These are phyloP conservation scores for Notodonta ziczac DNA, from an alignment of 2,888 invertebrate species.

Conservation along the genomic window DNA sequence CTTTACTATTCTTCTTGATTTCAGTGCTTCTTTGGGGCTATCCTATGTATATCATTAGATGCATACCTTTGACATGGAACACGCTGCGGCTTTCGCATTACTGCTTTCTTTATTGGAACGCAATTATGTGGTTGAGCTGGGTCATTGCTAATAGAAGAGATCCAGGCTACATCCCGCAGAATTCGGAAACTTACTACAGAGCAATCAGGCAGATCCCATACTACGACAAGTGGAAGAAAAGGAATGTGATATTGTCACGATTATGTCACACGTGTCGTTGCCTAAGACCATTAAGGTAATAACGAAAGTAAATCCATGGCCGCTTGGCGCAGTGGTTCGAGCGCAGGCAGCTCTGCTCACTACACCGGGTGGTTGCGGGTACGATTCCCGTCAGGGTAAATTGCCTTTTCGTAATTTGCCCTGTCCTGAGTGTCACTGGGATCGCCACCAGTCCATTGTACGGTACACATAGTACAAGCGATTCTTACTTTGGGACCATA, in stretches of 20 bases:
- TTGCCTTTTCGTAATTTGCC: no score
- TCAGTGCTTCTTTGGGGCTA: constrained; percentile 96
- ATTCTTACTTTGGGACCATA: no score
- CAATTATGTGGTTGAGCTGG: constrained; percentile 97
- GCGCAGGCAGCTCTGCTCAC: no score
- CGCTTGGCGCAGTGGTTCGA: no score
- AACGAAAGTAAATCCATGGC: neutral
- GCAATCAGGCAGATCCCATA: constrained; percentile 97
- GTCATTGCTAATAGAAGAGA: constrained; percentile 94
- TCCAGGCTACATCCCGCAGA: constrained; percentile 95
- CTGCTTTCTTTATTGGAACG: constrained; percentile 95
- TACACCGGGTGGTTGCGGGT: no score
- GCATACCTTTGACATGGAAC: constrained; percentile 96
- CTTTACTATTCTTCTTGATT: constrained; percentile 92
- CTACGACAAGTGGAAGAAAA: constrained; percentile 96
- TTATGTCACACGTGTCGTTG: constrained; percentile 96
- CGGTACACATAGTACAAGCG: no score
- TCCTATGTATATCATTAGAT: constrained; percentile 96
- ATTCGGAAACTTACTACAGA: constrained; percentile 95
- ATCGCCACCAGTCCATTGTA: no score
- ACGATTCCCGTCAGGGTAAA: no score
- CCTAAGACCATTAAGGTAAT: constrained; percentile 89
- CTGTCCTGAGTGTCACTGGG: no score
- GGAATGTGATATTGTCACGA: constrained; percentile 91
- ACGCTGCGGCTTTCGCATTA: constrained; percentile 93